Conservation (phyloP, 2,888 invertebrate genomes). For the Nesidiocoris tenuis region DNA sequence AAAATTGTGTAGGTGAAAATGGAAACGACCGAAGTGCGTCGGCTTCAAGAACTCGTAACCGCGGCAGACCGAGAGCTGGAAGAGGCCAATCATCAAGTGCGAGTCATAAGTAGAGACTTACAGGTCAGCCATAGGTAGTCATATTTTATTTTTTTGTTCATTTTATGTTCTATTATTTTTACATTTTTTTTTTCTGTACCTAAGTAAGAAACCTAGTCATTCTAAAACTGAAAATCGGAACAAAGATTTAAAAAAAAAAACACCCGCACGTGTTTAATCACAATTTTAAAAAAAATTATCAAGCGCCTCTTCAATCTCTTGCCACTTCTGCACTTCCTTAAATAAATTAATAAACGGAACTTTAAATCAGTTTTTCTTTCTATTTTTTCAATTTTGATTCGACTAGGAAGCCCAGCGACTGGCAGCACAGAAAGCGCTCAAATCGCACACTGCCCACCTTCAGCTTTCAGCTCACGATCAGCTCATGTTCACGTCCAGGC, state of each 20-base stretch:
- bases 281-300: too few species aligned
- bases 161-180: too few species aligned
- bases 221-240: too few species aligned
- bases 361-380: too few species aligned
- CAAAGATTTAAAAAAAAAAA: too few species aligned
- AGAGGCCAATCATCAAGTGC: constrained; percentile 55
- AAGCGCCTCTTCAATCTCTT: too few species aligned
- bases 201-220: too few species aligned
- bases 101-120: constrained; percentile 54
- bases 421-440: constrained; percentile 55
- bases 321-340: too few species aligned
- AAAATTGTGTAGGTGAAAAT: constrained; percentile 54
- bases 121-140: constrained; percentile 51
- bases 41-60: constrained; percentile 55
- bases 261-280: too few species aligned
- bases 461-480: constrained; percentile 57
- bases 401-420: constrained; percentile 54
- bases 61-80: constrained; percentile 54
- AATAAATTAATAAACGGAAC: too few species aligned
- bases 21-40: constrained; percentile 55
- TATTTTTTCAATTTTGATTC: neutral
- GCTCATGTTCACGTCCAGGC: constrained; percentile 55
- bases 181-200: too few species aligned
- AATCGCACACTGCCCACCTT: constrained; percentile 56
- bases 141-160: too few species aligned